phyloP scores from a whole-genome alignment of 2,888 invertebrate genomes.

The Melieria crassipennis region DNA sequence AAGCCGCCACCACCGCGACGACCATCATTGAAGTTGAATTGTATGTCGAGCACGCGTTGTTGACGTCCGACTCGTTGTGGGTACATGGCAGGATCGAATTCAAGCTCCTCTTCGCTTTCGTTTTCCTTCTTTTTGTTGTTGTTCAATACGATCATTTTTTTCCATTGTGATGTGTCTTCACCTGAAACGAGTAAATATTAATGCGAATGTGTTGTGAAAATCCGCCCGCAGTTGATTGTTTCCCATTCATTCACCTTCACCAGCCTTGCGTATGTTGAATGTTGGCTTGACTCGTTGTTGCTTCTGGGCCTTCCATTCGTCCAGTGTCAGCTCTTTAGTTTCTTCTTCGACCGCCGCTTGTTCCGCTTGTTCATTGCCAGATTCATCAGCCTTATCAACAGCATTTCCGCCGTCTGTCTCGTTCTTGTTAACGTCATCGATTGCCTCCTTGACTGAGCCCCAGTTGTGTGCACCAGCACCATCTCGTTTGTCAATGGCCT shows the following conservation, averaged over 20 bases:
- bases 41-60: conserved; percentile 87
- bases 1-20: conserved; percentile 79
- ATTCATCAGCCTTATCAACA: conserved; percentile 57
- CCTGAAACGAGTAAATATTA: conserved; percentile 60
- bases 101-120: conserved; percentile 77
- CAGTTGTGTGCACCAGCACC: conserved; percentile 96
- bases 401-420: conserved; percentile 41
- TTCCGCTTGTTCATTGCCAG: conserved; percentile 65
- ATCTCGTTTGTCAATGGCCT: conserved; percentile 93
- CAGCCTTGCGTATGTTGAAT: conserved; percentile 93
- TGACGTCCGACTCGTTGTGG: conserved; percentile 89
- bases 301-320: conserved; percentile 94
- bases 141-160: conserved; percentile 86
- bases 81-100: conserved; percentile 82
- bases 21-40: conserved; percentile 87
- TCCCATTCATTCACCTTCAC: conserved; percentile 72
- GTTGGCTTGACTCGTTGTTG: conserved; percentile 83
- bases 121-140: conserved; percentile 67
- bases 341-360: conserved; percentile 73
- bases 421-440: conserved; percentile 71
- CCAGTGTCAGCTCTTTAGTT: conserved; percentile 89
- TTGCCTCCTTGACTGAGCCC: conserved; percentile 92
- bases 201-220: too few relatives aligned
- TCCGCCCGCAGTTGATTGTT: too few relatives aligned
- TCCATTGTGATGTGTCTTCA: conserved; percentile 92